A percentile compares a stretch with the other conserved stretches of the same genome.
Evolutionary conservation across 2,888 invertebrate species (phyloP).

Genomic region (Scaptomyza tumidula): DNA sequence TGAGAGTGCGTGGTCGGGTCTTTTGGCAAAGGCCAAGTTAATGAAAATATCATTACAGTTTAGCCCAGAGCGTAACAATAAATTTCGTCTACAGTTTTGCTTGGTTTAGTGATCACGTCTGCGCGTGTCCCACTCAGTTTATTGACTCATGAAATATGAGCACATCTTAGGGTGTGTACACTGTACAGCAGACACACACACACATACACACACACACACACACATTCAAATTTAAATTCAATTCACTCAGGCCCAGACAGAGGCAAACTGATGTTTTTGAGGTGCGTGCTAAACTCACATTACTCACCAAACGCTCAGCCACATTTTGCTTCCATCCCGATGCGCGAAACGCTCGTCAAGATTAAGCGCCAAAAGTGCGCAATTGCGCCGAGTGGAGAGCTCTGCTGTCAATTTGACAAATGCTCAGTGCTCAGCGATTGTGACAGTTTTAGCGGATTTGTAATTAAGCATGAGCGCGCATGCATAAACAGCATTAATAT

Average conservation of each 20-base stretch:
- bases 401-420: slow-evolving; percentile 80
- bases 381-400: slow-evolving; percentile 41
- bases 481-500: slow-evolving; percentile 73
- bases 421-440: slow-evolving; percentile 71
- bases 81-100: slow-evolving; percentile 35
- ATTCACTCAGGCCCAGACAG: slow-evolving; percentile 5
- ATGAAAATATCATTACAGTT: slow-evolving; percentile 80
- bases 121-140: slow-evolving; percentile 62
- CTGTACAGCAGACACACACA: no score
- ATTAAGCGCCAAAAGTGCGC: slow-evolving; percentile 66
- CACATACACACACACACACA: background rate
- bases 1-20: slow-evolving; percentile 62
- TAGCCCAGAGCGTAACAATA: slow-evolving; percentile 72
- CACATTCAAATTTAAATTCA: background rate
- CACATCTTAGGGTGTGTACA: slow-evolving; percentile 74
- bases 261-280: slow-evolving; percentile 27
- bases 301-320: slow-evolving; percentile 65
- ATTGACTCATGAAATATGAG: slow-evolving; percentile 80
- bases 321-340: slow-evolving; percentile 31
- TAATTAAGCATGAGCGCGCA: slow-evolving; percentile 80
- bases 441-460: slow-evolving; percentile 81
- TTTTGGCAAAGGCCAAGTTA: slow-evolving; percentile 77
- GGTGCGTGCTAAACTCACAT: slow-evolving; percentile 77
- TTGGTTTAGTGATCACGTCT: slow-evolving; percentile 37
- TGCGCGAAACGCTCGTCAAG: slow-evolving; percentile 54